Evolutionary conservation across 2,888 invertebrate species (phyloP).

Genomic region (Acanthacorydalis orientalis): DNA sequence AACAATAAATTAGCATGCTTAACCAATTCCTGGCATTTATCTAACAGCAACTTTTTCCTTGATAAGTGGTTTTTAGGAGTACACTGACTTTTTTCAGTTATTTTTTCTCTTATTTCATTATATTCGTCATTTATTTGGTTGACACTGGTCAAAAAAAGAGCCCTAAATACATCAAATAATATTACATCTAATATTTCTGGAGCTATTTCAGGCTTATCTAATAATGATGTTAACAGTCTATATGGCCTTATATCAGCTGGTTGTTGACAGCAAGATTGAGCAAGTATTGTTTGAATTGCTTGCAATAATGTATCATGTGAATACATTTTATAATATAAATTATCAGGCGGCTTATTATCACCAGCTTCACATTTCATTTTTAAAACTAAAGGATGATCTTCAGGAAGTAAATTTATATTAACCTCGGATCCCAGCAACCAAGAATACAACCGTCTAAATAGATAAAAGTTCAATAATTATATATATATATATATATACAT

Average conservation of each 20-base stretch:
- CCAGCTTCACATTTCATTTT: conserved; percentile 16
- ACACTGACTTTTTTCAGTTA: neutral
- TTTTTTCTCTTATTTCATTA: conserved; percentile 7
- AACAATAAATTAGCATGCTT: conserved; percentile 75
- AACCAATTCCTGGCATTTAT: conserved; percentile 46
- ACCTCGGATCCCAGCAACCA: conserved; percentile 67
- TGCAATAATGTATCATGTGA: conserved; percentile 49
- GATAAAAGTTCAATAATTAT: neutral
- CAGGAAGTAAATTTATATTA: conserved; percentile 27
- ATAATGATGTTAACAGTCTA: conserved; percentile 60
- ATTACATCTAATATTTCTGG: conserved; percentile 59
- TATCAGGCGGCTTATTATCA: conserved; percentile 20
- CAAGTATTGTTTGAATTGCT: conserved; percentile 42
- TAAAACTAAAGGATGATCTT: conserved; percentile 22
- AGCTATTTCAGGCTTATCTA: conserved; percentile 79
- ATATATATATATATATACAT: no score
- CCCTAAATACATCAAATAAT: conserved; percentile 59
- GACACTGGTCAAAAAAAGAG: conserved; percentile 34
- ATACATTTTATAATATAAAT: conserved; percentile 46
- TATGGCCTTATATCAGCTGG: conserved; percentile 53
- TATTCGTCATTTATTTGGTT: conserved; percentile 24
- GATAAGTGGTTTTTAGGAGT: conserved; percentile 17
- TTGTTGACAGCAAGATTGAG: conserved; percentile 29
- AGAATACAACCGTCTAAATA: conserved; percentile 52
- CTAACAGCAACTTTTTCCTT: conserved; percentile 19